Conservation (phyloP, 2,113 vertebrate genomes). For the Murina feae region DNA sequence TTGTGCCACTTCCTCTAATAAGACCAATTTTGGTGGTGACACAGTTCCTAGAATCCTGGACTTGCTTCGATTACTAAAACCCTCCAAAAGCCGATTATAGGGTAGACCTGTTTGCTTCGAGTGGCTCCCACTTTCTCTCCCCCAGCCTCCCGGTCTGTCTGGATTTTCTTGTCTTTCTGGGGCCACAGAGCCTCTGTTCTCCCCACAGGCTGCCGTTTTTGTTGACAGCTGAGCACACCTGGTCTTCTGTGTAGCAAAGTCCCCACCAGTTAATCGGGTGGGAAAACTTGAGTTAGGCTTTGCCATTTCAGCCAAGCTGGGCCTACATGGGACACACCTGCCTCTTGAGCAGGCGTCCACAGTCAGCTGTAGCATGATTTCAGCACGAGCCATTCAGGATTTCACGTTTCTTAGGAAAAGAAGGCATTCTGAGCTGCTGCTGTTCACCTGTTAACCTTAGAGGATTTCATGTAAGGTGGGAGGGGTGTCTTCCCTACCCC, state of each 20-base stretch:
- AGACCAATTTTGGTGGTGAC: conserved; percentile 52
- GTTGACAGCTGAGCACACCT: neutral
- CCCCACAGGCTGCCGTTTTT: neutral
- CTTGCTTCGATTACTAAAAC: neutral
- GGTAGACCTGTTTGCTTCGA: neutral
- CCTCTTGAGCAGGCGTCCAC: conserved; percentile 20
- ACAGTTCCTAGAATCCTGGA: conserved; percentile 47
- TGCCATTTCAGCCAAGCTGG: neutral
- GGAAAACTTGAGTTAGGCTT: neutral
- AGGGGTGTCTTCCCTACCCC: neutral
- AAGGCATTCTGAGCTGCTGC: neutral
- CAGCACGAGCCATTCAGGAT: conserved; percentile 22
- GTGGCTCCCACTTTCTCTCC: neutral
- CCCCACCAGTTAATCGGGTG: neutral
- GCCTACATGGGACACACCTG: conserved; percentile 43
- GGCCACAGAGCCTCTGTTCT: neutral
- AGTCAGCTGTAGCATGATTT: conserved; percentile 36
- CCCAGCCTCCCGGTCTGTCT: neutral
- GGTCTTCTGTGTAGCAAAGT: neutral
- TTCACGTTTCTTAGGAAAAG: conserved; percentile 46
- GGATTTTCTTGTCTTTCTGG: neutral
- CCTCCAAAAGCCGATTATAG: neutral
- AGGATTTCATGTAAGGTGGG: neutral
- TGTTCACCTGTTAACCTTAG: conserved; percentile 2
- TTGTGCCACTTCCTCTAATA: conserved; percentile 38